Evolutionary conservation across 2,113 vertebrate species (phyloP).

Genomic region (mouse (Mus musculus)): DNA sequence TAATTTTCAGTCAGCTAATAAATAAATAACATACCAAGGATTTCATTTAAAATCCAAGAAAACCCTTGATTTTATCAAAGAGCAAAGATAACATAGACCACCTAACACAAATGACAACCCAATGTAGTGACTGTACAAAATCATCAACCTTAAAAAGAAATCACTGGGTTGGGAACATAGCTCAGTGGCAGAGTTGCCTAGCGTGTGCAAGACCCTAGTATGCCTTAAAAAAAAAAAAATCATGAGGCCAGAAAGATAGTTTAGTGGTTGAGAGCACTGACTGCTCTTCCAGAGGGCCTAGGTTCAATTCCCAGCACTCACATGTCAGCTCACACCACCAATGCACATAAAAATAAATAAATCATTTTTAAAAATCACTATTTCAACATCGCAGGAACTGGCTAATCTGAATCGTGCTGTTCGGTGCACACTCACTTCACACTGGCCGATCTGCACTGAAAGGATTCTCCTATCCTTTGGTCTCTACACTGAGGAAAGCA

Average conservation of each 20-base stretch:
- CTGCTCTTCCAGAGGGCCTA: background rate
- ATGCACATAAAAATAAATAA: background rate
- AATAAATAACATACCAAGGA: background rate
- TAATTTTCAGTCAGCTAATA: background rate
- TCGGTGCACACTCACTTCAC: background rate
- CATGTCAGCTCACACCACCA: background rate
- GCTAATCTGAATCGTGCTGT: background rate
- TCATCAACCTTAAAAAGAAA: constrained; percentile 3
- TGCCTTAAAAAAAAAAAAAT: background rate
- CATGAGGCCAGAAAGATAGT: background rate
- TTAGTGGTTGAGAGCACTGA: background rate
- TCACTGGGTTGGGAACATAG: background rate
- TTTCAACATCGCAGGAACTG: background rate
- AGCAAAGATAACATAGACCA: background rate
- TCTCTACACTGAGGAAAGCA: background rate
- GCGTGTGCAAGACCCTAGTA: background rate
- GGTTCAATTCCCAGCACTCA: background rate
- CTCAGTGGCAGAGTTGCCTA: background rate
- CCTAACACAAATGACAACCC: background rate
- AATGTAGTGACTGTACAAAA: background rate
- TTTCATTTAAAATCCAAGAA: background rate
- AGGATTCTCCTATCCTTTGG: background rate
- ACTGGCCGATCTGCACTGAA: background rate
- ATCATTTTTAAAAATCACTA: background rate
- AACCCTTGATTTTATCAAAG: constrained; percentile 9